phyloP scores from a whole-genome alignment of 2,797 vertebrate species.

The Enteromius afrohamiltoni region DNA sequence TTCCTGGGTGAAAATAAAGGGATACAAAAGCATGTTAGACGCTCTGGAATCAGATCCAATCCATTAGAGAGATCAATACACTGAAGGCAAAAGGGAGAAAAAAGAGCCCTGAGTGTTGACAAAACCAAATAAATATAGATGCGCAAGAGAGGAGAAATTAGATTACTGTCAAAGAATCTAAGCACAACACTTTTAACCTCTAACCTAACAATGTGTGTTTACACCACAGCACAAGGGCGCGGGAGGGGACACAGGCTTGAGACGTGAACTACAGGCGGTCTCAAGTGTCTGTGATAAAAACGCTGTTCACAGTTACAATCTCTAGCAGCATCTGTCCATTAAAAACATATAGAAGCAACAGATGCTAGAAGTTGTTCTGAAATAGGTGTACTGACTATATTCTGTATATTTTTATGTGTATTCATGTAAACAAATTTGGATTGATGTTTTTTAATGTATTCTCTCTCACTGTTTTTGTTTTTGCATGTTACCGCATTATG shows the following conservation, averaged over 20 bases:
- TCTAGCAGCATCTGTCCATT: background rate
- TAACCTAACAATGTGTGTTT: constrained; percentile 90
- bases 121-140: constrained; percentile 95
- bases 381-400: background rate
- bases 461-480: constrained; percentile 40
- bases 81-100: constrained; percentile 74
- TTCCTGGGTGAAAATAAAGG: constrained; percentile 88
- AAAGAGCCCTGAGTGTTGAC: constrained; percentile 83
- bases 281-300: constrained; percentile 30
- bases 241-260: constrained; percentile 49
- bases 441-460: constrained; percentile 26
- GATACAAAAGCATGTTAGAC: constrained; percentile 88
- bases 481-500: constrained; percentile 32
- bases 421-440: background rate
- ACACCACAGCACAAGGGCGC: constrained; percentile 78
- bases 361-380: background rate
- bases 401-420: background rate
- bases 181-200: constrained; percentile 92
- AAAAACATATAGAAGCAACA: background rate
- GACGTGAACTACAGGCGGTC: constrained; percentile 42
- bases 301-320: constrained; percentile 25
- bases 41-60: constrained; percentile 94
- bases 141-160: constrained; percentile 90
- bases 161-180: constrained; percentile 90
- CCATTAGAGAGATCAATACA: constrained; percentile 96